Conservation (phyloP, 2,113 vertebrate genomes). For the Greenwoodochromis staneri region DNA sequence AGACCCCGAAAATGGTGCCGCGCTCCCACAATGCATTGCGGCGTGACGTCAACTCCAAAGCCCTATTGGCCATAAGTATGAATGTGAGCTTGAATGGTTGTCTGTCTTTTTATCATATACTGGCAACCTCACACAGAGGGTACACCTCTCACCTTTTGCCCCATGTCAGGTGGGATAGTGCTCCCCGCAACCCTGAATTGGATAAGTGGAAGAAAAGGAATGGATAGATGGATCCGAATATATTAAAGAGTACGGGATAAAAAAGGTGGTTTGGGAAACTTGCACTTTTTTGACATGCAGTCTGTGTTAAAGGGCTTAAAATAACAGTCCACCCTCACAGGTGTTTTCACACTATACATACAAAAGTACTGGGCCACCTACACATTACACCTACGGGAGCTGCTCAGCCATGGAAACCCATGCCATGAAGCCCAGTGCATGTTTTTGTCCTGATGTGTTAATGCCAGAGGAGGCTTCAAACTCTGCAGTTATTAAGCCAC, state of each 20-base stretch:
- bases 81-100: background rate
- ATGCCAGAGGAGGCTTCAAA: background rate
- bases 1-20: too few relatives aligned
- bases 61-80: background rate
- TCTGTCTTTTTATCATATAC: background rate
- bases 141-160: background rate
- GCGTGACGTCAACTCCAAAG: too few relatives aligned
- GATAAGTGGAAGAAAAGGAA: background rate
- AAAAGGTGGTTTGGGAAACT: background rate
- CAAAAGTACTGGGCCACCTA: background rate
- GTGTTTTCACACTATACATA: background rate
- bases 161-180: background rate
- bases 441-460: background rate
- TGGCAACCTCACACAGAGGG: background rate
- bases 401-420: background rate
- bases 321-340: background rate
- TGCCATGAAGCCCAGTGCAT: background rate
- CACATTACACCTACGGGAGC: background rate
- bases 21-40: too few relatives aligned
- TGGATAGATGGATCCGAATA: background rate
- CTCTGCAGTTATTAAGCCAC: background rate
- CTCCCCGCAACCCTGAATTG: background rate
- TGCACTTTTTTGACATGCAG: background rate
- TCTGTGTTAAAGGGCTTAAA: background rate
- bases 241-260: background rate